Evolutionary conservation across 1,140 invertebrate genomes (phyloP).

Genomic region (Ostrea denselamellosa): DNA sequence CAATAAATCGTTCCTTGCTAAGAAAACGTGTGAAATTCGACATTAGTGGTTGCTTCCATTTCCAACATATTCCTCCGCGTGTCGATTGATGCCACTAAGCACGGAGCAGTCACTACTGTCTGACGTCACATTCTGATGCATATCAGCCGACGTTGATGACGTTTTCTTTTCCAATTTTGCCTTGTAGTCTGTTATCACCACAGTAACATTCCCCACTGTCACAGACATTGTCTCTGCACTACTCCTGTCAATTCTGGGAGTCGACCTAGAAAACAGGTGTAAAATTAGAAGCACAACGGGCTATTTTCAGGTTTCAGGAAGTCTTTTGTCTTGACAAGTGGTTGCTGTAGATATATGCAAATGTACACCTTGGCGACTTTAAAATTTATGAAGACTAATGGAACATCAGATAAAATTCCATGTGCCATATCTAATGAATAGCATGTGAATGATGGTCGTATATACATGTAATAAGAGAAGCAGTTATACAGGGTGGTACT

Average conservation of each 20-base stretch:
- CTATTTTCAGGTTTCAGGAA: slow-evolving; percentile 12
- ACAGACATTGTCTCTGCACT: slow-evolving; percentile 94
- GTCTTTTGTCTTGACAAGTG: not conserved
- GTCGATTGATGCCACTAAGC: slow-evolving; percentile 41
- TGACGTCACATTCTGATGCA: slow-evolving; percentile 61
- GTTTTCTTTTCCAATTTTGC: slow-evolving; percentile 86
- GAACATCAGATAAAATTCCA: not conserved
- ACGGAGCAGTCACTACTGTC: slow-evolving; percentile 67
- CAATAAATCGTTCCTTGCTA: not conserved
- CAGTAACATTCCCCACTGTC: slow-evolving; percentile 97
- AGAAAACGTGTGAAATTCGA: not conserved
- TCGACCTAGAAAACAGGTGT: slow-evolving; percentile 63
- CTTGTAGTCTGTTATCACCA: slow-evolving; percentile 97
- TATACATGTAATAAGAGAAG: not conserved
- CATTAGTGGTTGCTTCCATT: not conserved
- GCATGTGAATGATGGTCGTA: not conserved
- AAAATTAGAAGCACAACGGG: slow-evolving; percentile 4
- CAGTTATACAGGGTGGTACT: not conserved
- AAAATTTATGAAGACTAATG: slow-evolving; percentile 34
- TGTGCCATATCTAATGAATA: slow-evolving; percentile 24
- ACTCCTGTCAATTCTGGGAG: slow-evolving; percentile 89
- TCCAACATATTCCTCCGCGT: slow-evolving; percentile 32
- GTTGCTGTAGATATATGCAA: slow-evolving; percentile 26
- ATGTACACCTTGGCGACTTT: not conserved
- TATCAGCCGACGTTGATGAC: slow-evolving; percentile 64